These are phyloP conservation scores for Malthinus seriepunctatus DNA, from an alignment of 2,888 invertebrate species.

Conservation along the genomic window DNA sequence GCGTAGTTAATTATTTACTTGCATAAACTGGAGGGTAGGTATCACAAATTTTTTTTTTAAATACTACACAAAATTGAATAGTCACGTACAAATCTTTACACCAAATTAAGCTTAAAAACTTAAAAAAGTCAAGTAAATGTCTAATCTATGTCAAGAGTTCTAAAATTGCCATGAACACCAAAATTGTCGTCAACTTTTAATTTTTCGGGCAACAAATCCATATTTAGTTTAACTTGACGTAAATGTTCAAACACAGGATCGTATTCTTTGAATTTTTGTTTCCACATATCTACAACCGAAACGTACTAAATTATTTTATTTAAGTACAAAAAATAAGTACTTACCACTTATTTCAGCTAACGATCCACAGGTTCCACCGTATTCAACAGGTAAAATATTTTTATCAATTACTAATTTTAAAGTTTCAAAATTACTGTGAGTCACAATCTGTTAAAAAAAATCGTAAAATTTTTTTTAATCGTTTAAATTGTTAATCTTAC, in stretches of 20 bases:
- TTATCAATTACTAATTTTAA: conserved; percentile 27
- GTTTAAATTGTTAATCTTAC: no score
- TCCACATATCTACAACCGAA: conserved; percentile 34
- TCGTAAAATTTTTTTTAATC: no score
- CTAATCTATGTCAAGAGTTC: conserved; percentile 40
- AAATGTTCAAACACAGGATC: neutral
- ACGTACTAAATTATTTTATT: no score
- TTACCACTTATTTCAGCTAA: conserved; percentile 63
- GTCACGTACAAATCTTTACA: no score
- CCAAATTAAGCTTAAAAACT: no score
- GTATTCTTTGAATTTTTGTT: conserved; percentile 14
- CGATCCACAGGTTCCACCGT: conserved; percentile 42
- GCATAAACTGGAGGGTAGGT: no score
- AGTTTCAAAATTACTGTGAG: conserved; percentile 26
- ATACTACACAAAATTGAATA: no score
- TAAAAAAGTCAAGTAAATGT: neutral
- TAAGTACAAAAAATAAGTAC: neutral
- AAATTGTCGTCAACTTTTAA: neutral
- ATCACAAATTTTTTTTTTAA: no score
- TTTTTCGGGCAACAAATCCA: conserved; percentile 26
- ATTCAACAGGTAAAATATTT: conserved; percentile 32
- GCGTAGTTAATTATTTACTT: no score
- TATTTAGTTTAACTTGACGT: conserved; percentile 33
- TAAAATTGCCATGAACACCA: conserved; percentile 42
- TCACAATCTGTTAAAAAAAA: conserved; percentile 23